Evolutionary conservation across 2,888 invertebrate genomes (phyloP).

Genomic region (Drosophila gaucha): DNA sequence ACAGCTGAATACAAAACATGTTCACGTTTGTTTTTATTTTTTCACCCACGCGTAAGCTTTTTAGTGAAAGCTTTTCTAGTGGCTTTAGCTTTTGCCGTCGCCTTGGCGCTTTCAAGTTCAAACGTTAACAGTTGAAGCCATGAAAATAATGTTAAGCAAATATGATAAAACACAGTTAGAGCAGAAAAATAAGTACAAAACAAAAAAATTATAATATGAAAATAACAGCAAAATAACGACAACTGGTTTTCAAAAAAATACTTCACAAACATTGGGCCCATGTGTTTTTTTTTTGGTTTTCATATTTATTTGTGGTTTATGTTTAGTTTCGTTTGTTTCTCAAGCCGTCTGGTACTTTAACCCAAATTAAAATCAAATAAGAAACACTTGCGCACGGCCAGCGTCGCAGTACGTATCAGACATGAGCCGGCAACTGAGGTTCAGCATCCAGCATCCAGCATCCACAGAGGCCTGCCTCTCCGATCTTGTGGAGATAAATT

Average conservation of each 20-base stretch:
- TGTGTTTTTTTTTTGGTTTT: slow-evolving; percentile 54
- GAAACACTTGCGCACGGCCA: slow-evolving; percentile 32
- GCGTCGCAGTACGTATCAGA: slow-evolving; percentile 24
- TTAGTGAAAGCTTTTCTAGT: slow-evolving; percentile 36
- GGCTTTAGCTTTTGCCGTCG: slow-evolving; percentile 7
- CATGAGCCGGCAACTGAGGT: slow-evolving; percentile 68
- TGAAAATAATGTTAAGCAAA: slow-evolving; percentile 73
- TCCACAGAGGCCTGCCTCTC: slow-evolving; percentile 38
- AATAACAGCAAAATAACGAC: slow-evolving; percentile 27
- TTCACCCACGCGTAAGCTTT: slow-evolving; percentile 15
- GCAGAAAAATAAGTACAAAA: slow-evolving; percentile 23
- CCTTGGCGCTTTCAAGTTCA: slow-evolving; percentile 65
- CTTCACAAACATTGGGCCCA: slow-evolving; percentile 50
- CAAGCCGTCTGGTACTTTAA: slow-evolving; percentile 55
- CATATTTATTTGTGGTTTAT: slow-evolving; percentile 17
- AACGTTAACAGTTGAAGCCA: slow-evolving; percentile 62
- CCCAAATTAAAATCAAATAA: slow-evolving; percentile 65
- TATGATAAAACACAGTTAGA: slow-evolving; percentile 24
- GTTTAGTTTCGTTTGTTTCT: slow-evolving; percentile 9
- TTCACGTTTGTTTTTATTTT: not conserved
- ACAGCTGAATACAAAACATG: not conserved
- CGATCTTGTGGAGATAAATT: slow-evolving; percentile 76
- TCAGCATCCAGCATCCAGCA: slow-evolving; percentile 43
- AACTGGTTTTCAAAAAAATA: slow-evolving; percentile 65
- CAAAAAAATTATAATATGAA: slow-evolving; percentile 25